Conservation (phyloP, 2,113 vertebrate genomes). For the Elgaria multicarinata region DNA sequence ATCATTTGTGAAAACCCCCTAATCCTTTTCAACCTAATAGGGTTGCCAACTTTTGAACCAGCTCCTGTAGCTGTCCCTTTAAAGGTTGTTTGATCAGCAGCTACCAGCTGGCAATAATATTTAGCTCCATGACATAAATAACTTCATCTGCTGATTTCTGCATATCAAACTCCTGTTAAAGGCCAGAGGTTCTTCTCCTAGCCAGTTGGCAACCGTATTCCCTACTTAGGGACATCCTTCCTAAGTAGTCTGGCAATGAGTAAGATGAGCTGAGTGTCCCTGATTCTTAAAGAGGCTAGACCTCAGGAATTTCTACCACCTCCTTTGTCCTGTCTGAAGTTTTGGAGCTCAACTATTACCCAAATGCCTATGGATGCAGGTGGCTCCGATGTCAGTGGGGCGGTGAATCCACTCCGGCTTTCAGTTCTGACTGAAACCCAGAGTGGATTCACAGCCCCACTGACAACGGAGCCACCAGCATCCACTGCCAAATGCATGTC, state of each 20-base stretch:
- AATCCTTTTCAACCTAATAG: not conserved
- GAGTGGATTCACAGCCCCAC: too few species aligned
- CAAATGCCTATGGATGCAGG: too few species aligned
- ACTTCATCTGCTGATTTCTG: constrained; percentile 8
- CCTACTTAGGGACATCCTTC: not conserved
- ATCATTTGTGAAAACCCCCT: not conserved
- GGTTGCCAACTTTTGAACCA: not conserved
- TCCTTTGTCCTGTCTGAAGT: not conserved
- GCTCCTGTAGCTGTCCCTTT: not conserved
- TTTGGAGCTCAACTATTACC: not conserved
- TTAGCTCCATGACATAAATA: constrained; percentile 4
- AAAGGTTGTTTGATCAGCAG: not conserved
- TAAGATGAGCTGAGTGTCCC: not conserved
- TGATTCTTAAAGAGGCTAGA: not conserved
- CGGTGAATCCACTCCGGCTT: too few species aligned
- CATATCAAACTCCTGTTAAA: not conserved
- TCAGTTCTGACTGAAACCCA: too few species aligned
- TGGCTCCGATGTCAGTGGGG: too few species aligned
- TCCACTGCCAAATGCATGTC: too few species aligned
- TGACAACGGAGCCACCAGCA: too few species aligned
- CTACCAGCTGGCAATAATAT: not conserved
- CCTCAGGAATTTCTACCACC: not conserved
- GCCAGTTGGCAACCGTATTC: not conserved
- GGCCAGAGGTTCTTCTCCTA: not conserved
- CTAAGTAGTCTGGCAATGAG: not conserved